Evolutionary conservation across 2,113 vertebrate species (phyloP).

Genomic region (Sylvietta virens): DNA sequence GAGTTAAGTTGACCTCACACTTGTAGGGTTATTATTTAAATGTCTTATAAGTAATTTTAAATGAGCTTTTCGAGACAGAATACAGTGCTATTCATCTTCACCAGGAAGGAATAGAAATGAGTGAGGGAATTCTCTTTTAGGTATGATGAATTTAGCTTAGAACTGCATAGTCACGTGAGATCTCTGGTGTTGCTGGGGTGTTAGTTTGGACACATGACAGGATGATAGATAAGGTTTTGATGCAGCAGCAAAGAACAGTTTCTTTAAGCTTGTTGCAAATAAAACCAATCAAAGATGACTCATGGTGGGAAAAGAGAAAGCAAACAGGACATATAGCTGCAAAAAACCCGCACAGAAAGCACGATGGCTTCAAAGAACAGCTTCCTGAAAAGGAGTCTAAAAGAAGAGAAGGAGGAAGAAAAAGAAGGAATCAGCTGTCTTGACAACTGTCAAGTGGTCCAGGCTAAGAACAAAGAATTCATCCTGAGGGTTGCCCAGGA

Average conservation of each 20-base stretch:
- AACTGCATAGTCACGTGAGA: not conserved
- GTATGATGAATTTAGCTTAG: not conserved
- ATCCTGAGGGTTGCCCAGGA: not conserved
- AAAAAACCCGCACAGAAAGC: not conserved
- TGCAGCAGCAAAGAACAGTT: not conserved
- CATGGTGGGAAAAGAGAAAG: not conserved
- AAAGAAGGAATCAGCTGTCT: not conserved
- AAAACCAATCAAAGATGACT: not conserved
- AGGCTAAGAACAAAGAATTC: not conserved
- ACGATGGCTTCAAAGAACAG: not conserved
- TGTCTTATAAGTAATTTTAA: not conserved
- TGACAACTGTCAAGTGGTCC: not conserved
- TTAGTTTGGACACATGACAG: not conserved
- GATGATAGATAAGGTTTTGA: not conserved
- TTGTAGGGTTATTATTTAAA: not conserved
- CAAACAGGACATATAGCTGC: not conserved
- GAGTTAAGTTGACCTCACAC: not conserved
- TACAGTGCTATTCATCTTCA: not conserved
- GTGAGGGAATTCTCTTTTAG: not conserved
- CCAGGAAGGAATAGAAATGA: not conserved
- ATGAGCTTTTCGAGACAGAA: not conserved
- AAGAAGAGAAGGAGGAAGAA: not conserved
- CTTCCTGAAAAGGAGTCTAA: not conserved
- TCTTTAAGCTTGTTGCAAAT: not conserved
- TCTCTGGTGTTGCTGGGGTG: not conserved